Conservation (phyloP, 2,797 vertebrate genomes). For the Enteromius thamalakanensis region DNA sequence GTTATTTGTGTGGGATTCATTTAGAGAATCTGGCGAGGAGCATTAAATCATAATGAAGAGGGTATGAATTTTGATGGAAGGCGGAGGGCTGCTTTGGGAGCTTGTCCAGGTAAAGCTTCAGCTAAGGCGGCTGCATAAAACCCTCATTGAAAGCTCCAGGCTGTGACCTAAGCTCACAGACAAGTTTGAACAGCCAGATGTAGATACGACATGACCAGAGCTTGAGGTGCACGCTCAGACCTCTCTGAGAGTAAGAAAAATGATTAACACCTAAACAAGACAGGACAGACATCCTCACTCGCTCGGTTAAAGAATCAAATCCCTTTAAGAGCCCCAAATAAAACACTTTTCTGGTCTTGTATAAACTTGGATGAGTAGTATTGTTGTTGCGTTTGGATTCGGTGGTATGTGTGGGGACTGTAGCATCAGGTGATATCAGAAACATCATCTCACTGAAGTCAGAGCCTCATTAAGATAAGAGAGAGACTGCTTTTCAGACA, state of each 20-base stretch:
- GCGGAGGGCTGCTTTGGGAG: conserved; percentile 45
- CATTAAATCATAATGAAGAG: conserved; percentile 65
- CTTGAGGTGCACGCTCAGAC: conserved; percentile 15
- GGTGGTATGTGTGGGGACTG: not conserved
- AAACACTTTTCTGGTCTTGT: conserved; percentile 9
- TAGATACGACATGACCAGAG: conserved; percentile 34
- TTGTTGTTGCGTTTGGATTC: not conserved
- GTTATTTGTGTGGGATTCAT: conserved; percentile 64
- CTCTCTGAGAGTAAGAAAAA: conserved; percentile 37
- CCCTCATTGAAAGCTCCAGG: conserved; percentile 34
- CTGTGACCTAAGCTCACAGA: conserved; percentile 39
- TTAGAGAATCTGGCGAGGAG: conserved; percentile 56
- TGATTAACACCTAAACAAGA: conserved; percentile 44
- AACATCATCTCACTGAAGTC: conserved; percentile 22
- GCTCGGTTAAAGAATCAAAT: conserved; percentile 20
- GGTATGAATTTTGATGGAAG: conserved; percentile 59
- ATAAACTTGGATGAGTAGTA: conserved; percentile 13
- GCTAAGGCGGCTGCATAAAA: conserved; percentile 41
- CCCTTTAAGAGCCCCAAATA: conserved; percentile 5
- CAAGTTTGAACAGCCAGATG: conserved; percentile 43
- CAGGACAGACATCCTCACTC: conserved; percentile 27
- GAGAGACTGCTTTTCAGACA: conserved; percentile 40
- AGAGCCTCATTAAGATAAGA: conserved; percentile 44
- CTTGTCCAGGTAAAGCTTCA: conserved; percentile 41
- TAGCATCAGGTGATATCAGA: conserved; percentile 25